These are phyloP conservation scores for Aphis gossypii DNA, from an alignment of 1,140 invertebrate genomes.

Conservation along the genomic window DNA sequence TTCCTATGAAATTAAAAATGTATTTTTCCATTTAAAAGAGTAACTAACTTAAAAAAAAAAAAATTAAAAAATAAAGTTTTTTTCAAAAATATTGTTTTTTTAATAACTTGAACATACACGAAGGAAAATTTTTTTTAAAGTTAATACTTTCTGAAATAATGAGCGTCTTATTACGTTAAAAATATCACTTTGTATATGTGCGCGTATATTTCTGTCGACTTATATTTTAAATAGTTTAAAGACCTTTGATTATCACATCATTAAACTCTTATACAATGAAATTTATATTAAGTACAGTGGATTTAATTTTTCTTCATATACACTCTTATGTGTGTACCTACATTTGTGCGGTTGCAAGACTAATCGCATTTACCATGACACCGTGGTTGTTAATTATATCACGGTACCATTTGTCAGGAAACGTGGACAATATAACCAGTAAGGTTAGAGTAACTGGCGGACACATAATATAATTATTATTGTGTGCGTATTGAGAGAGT, in stretches of 20 bases:
- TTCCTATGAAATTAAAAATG: too few relatives aligned
- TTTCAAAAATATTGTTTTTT: too few relatives aligned
- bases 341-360: background rate
- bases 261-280: background rate
- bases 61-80: too few relatives aligned
- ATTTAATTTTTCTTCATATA: too few relatives aligned
- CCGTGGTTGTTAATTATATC: background rate
- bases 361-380: background rate
- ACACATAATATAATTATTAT: background rate
- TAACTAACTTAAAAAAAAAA: too few relatives aligned
- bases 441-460: background rate
- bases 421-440: background rate
- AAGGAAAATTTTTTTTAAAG: too few relatives aligned
- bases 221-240: background rate
- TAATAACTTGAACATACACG: too few relatives aligned
- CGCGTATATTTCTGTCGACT: background rate
- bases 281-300: background rate
- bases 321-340: background rate
- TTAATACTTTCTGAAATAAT: too few relatives aligned
- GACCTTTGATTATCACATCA: background rate
- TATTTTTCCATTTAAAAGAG: too few relatives aligned
- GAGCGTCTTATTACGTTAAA: too few relatives aligned
- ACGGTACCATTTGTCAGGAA: background rate
- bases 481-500: background rate
- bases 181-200: background rate